Evolutionary conservation across 64 coral and sea anemone species (phyloP), one percentile per base, ranked within the genome.

Genomic region (Cladopsammia gracilis): DNA sequence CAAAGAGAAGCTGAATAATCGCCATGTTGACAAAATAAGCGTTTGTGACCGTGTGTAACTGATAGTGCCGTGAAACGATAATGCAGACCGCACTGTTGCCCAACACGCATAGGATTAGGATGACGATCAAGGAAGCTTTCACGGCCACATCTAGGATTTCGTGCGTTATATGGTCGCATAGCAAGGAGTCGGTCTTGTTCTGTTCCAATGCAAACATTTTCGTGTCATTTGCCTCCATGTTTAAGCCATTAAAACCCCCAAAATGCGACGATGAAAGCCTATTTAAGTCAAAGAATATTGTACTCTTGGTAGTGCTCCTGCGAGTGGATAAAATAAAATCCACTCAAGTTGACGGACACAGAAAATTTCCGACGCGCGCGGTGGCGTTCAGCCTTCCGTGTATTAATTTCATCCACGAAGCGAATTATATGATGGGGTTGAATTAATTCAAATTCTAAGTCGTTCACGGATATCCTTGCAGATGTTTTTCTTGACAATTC

Each of bases 1-100:
- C 80, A 23, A 94, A 91, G 26, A 90, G 75, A 14, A 98, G n/a
- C 64, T 98, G 96, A 7, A 25, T 59, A 9, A 88, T 43, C 0
- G 96, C 92, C 92, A 94, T 98, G 53, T 98, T 98, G 3, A 94
- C 96, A 34, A 98, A 91, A 64, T 81, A 87, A 3, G 91, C 96
- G 72, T 98, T 98, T 13, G 96, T 98, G 4, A 98, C 96, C 6
- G 92, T 98, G 77, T 87, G 96, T 3, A 98, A 58, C 18, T 91
- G 88, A 18, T 98, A 94, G 61, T 98, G 92, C 5, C 96, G 92
- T 82, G 96, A 89, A 66, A 98, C 96, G 44, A 98, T 73, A 18
- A 98, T 51, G 34, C 92, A 94, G 11, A 98, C 66, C 1, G 62
- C 77, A 67, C 73, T 71, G 70, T 98, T 98, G 60, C 96, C 96